phyloP scores from a whole-genome alignment of 2,797 vertebrate genomes.

The Catamblyrhynchus diadema region DNA sequence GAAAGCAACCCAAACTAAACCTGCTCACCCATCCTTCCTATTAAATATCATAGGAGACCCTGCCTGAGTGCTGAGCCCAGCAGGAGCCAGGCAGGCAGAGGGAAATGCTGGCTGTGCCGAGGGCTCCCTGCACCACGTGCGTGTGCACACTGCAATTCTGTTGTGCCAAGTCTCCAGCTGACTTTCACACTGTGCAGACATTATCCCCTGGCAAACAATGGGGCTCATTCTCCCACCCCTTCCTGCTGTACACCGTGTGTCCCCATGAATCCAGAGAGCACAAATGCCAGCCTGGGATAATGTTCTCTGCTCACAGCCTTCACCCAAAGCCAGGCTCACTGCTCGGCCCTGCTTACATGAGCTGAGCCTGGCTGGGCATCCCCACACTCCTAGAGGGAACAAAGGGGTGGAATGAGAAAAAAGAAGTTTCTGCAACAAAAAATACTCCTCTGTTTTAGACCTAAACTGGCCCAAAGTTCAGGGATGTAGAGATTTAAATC shows the following conservation, averaged over 20 bases:
- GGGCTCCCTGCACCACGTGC: neutral
- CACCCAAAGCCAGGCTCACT: neutral
- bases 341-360: rapidly evolving
- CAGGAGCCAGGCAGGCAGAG: neutral
- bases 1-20: neutral
- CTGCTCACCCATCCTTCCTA: neutral
- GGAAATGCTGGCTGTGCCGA: neutral
- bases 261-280: neutral
- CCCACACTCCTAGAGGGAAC: neutral
- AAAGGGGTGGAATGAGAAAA: neutral
- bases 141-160: neutral
- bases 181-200: slow-evolving; percentile 5
- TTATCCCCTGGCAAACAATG: slow-evolving; percentile 44
- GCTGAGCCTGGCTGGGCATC: neutral
- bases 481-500: neutral
- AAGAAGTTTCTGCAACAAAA: neutral
- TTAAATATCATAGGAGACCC: rapidly evolving
- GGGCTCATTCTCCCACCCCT: neutral
- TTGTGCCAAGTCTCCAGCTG: slow-evolving; percentile 24
- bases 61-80: rapidly evolving
- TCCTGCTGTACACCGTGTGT: neutral
- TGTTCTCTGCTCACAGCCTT: neutral
- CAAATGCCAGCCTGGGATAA: neutral
- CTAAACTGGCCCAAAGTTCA: neutral
- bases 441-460: rapidly evolving